These are phyloP conservation scores for Rhinoraja longicauda DNA, from an alignment of 2,797 vertebrate genomes.

Conservation along the genomic window DNA sequence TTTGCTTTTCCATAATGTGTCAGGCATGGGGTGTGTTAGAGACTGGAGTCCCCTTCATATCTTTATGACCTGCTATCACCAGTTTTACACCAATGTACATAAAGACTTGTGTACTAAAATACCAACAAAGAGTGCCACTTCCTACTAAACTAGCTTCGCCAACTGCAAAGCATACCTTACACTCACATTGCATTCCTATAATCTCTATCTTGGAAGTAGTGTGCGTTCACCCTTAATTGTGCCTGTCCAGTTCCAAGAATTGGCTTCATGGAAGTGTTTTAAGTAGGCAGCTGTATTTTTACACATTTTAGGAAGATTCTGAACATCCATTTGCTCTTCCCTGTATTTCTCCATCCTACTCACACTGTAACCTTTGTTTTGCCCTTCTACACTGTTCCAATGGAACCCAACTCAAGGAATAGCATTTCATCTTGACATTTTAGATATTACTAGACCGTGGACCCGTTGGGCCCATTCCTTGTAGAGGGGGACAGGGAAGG, in stretches of 20 bases:
- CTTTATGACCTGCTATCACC: no score
- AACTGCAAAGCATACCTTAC: not conserved
- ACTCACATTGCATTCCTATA: not conserved
- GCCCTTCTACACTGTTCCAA: no score
- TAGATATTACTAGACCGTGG: no score
- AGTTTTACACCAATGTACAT: not conserved
- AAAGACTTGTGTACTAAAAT: not conserved
- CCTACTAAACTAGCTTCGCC: not conserved
- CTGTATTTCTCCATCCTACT: no score
- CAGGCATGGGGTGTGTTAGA: no score
- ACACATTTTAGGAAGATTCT: not conserved
- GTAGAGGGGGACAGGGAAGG: no score
- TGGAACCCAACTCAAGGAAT: no score
- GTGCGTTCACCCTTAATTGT: not conserved
- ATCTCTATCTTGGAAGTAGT: not conserved
- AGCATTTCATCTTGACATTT: not conserved
- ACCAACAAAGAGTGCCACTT: not conserved
- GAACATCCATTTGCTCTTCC: no score
- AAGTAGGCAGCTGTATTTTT: not conserved
- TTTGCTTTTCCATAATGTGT: no score
- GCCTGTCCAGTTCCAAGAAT: not conserved
- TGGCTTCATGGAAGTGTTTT: not conserved
- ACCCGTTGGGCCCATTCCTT: no score
- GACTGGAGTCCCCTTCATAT: no score
- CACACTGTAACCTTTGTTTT: no score